Evolutionary conservation across 2,113 vertebrate species (phyloP).

Genomic region (Brachypteracias leptosomus): DNA sequence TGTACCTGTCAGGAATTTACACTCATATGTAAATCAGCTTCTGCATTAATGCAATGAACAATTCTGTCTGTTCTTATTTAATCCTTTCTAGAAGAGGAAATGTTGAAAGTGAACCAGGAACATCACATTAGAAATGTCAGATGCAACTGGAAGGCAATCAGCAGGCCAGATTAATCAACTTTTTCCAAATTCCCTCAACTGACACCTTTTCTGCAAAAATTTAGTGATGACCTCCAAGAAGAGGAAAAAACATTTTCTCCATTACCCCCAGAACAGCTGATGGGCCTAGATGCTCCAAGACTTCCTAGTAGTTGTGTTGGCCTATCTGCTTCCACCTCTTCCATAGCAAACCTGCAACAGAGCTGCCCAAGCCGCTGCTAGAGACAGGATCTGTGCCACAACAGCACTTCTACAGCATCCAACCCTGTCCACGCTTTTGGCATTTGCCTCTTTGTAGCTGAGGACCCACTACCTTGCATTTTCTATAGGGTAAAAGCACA

Average conservation of each 20-base stretch:
- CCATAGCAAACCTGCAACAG: not conserved
- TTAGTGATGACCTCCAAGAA: not conserved
- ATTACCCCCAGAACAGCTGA: not conserved
- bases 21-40: not conserved
- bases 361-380: not conserved
- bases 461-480: fast-evolving
- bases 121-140: not conserved
- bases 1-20: not conserved
- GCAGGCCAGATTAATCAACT: not conserved
- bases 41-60: not conserved
- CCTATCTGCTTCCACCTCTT: not conserved
- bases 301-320: not conserved
- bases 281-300: not conserved
- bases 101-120: not conserved
- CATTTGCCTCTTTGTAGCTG: not conserved
- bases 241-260: not conserved
- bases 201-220: not conserved
- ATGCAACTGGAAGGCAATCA: not conserved
- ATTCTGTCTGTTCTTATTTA: not conserved
- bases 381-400: not conserved
- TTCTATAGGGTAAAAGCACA: fast-evolving
- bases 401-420: not conserved
- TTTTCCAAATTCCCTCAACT: not conserved
- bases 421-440: fast-evolving
- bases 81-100: not conserved